Percentiles rank a stretch among this genome's conserved stretches.
These are phyloP conservation scores for Emydura subglobosa DNA, from an alignment of 2,113 vertebrate species.

Conservation along the genomic window DNA sequence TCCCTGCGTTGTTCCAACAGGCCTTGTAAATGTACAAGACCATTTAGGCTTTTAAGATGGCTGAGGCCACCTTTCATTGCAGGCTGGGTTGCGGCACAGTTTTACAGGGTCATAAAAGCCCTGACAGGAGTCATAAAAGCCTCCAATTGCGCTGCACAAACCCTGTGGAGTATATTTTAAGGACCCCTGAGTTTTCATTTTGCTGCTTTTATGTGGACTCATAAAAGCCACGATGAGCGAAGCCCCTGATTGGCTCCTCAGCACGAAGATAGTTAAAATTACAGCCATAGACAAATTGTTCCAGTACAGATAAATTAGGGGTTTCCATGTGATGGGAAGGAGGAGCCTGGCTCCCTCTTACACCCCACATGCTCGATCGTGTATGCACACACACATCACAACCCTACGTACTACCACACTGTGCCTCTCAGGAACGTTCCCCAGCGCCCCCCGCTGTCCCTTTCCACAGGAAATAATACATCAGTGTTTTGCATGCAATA, in stretches of 20 bases:
- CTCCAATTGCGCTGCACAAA: conserved; percentile 85
- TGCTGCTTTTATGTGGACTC: conserved; percentile 87
- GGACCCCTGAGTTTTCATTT: conserved; percentile 90
- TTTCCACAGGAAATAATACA: neutral
- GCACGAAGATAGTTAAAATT: conserved; percentile 87
- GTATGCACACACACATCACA: neutral
- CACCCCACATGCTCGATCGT: too few species aligned
- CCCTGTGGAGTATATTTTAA: conserved; percentile 88
- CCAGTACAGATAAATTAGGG: conserved; percentile 84
- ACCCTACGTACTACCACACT: neutral
- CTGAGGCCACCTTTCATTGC: conserved; percentile 79
- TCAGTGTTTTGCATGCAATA: neutral
- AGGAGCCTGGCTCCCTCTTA: neutral
- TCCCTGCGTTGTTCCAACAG: conserved; percentile 57
- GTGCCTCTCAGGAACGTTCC: neutral
- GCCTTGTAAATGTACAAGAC: conserved; percentile 78
- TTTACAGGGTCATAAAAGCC: conserved; percentile 88
- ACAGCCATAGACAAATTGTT: conserved; percentile 87
- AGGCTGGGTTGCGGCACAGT: conserved; percentile 80
- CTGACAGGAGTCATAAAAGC: conserved; percentile 88
- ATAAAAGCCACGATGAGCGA: conserved; percentile 81
- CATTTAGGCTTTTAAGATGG: conserved; percentile 84
- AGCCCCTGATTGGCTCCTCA: conserved; percentile 82
- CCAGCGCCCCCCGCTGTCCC: neutral
- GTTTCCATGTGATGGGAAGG: conserved; percentile 45